Percentiles rank a stretch among this genome's conserved stretches.
Evolutionary conservation across 2,888 invertebrate genomes (phyloP).

Genomic region (Drosophila borborema): DNA sequence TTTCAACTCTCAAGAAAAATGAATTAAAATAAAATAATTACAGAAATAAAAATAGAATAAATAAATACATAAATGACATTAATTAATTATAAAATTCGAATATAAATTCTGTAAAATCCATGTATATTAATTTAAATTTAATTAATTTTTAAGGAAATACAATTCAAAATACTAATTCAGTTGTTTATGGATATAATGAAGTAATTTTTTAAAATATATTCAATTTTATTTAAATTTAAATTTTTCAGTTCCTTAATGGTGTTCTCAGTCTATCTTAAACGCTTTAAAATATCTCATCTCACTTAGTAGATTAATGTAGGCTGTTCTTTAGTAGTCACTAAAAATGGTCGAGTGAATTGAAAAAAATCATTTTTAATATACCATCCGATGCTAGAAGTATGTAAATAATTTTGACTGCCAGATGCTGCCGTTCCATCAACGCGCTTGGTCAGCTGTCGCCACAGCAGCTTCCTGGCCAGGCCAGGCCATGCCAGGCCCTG

Average conservation of each 20-base stretch:
- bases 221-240: neutral
- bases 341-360: slow-evolving; percentile 4
- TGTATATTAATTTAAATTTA: too few relatives aligned
- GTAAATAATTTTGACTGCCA: slow-evolving; percentile 60
- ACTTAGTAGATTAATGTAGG: neutral
- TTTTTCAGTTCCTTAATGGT: neutral
- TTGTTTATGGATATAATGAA: too few relatives aligned
- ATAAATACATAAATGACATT: neutral
- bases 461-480: slow-evolving; percentile 63
- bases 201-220: too few relatives aligned
- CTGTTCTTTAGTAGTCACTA: neutral
- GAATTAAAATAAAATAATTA: neutral
- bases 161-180: too few relatives aligned
- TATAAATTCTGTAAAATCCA: too few relatives aligned
- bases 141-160: too few relatives aligned
- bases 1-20: too few relatives aligned
- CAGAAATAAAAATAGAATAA: neutral
- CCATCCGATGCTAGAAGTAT: slow-evolving; percentile 47
- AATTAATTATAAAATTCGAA: too few relatives aligned
- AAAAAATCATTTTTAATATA: slow-evolving; percentile 48
- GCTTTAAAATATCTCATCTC: neutral
- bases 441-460: slow-evolving; percentile 70
- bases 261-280: neutral
- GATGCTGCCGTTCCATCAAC: slow-evolving; percentile 56
- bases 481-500: slow-evolving; percentile 35